Base-by-base conservation (phyloP, 1,140 invertebrate species). In the Tetramorium alpestre region DNA sequence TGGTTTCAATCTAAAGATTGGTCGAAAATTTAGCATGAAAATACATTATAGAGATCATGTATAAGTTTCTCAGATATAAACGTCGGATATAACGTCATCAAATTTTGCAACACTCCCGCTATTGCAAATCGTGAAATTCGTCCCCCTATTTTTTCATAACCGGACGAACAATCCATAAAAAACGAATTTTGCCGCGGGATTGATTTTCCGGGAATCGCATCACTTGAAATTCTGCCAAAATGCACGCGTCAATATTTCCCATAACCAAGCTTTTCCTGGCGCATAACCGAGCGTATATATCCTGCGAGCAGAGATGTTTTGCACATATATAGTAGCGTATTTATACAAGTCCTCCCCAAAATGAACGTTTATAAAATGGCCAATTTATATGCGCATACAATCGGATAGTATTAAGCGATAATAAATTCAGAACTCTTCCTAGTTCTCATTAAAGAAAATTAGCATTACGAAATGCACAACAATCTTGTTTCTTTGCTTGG, bases 201-300 rank as follows among this genome's bases (percentile, higher is more conserved):
- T 90, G 90, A 91, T 91, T 90, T 90, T 85, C 65, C 33, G 54
- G 85, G 85, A 91, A 91, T 65, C 86, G 78, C 82, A 84, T 86
- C 78, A 62, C 85, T 91, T 91, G 91, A 91, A 88, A 85, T 41
- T 51, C 54, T 91, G 91, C 90, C 91, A 91, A 82, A 65, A 89
- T 64, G 51, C 28, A 49, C 16, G 56, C 65, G 67, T 73, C 70
- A 54, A 90, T 89, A 91, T 87, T 77, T 76, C 44, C 47, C 49
- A 58, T 28, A 70, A 56, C 10, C 77, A 18, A 56, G 13, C 18
- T 18, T 54, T 60, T 80, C 47, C 10, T 49, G 22, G 22, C 38
- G 13, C 11, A 25, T 8, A 67, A 51, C 22, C 38, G 67, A 70
- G 51, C 22, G 22, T 54, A 28, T 60, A 28, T 11, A 81, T 44